These are phyloP conservation scores for Yoshiicerus persimilis DNA, from an alignment of 1,140 invertebrate species.

Conservation along the genomic window DNA sequence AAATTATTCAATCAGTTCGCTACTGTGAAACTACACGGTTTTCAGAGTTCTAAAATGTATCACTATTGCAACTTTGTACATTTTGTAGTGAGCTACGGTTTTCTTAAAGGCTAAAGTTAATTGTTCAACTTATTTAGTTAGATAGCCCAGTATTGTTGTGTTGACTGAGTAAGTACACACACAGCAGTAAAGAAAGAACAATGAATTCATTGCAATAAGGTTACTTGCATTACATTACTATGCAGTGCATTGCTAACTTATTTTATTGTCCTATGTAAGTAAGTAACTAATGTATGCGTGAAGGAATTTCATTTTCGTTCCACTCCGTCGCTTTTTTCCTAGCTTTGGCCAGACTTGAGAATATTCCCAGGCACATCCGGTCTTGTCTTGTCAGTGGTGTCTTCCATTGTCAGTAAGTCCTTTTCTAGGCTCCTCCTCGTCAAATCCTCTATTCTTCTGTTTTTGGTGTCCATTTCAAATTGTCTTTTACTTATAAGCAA, in stretches of 20 bases:
- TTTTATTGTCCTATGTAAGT: background rate
- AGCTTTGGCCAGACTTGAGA: constrained; percentile 13
- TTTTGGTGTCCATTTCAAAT: background rate
- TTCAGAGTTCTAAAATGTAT: background rate
- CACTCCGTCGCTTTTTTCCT: background rate
- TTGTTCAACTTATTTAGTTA: background rate
- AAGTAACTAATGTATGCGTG: constrained; percentile 1
- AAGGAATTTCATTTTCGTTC: constrained; percentile 27
- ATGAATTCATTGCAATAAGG: background rate
- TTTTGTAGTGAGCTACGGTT: background rate
- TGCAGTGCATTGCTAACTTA: too few relatives aligned
- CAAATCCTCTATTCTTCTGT: background rate
- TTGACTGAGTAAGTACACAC: too few relatives aligned
- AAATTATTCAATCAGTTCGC: background rate
- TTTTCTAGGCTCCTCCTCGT: background rate
- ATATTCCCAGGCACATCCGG: constrained; percentile 30
- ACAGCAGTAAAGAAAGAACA: background rate
- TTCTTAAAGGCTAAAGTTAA: background rate
- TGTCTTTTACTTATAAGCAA: too few relatives aligned
- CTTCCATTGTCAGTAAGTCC: background rate
- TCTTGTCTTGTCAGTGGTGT: background rate
- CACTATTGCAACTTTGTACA: background rate
- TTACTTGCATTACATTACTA: background rate
- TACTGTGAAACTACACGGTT: background rate
- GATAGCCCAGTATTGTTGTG: background rate